These are phyloP conservation scores for Oscheius sp. DNA, from an alignment of 2,888 invertebrate genomes.

Conservation along the genomic window DNA sequence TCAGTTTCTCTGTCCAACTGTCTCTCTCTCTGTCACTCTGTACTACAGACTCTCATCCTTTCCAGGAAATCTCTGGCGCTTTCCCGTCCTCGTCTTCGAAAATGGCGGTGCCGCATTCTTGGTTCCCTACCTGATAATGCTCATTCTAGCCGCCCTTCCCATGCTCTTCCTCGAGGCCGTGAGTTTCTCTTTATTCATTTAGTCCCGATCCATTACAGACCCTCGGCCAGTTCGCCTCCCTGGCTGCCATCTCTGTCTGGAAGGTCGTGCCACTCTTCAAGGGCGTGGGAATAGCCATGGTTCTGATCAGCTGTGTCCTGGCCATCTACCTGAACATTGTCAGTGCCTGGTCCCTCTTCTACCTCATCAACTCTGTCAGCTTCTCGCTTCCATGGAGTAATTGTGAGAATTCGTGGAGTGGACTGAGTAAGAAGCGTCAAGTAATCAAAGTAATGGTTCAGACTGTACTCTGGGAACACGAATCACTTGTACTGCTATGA, in stretches of 20 bases:
- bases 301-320: constrained; percentile 76
- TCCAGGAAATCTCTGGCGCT: constrained; percentile 79
- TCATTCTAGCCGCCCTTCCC: constrained; percentile 85
- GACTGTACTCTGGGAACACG: constrained; percentile 68
- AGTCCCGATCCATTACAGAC: constrained; percentile 70
- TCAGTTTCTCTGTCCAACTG: no score
- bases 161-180: constrained; percentile 84
- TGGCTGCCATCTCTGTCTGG: constrained; percentile 84
- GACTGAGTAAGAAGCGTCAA: constrained; percentile 74
- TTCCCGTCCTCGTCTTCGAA: constrained; percentile 77
- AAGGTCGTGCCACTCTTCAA: constrained; percentile 84
- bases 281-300: constrained; percentile 78
- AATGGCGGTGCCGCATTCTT: constrained; percentile 78
- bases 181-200: neutral
- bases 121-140: constrained; percentile 84
- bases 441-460: constrained; percentile 11
- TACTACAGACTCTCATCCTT: neutral
- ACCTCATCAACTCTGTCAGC: constrained; percentile 82
- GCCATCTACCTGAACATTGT: constrained; percentile 78
- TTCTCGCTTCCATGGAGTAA: constrained; percentile 89
- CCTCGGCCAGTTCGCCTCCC: constrained; percentile 83
- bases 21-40: no score
- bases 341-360: constrained; percentile 77
- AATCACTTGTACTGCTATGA: constrained; percentile 60
- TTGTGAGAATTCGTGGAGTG: constrained; percentile 88